phyloP scores from a whole-genome alignment of 2,888 invertebrate species.

The Cetonia aurata region DNA sequence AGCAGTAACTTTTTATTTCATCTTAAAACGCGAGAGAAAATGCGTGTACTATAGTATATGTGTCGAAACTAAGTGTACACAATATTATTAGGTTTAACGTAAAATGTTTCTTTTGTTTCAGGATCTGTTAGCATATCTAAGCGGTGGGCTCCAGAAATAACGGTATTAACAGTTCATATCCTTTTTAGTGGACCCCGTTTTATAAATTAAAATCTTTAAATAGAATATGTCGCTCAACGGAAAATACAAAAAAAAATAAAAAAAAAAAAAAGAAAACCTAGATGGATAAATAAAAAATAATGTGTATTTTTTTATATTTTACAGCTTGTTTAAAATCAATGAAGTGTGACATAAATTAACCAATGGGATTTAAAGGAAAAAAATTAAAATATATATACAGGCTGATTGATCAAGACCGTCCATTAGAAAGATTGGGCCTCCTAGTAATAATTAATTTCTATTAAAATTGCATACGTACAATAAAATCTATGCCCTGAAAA shows the following conservation, averaged over 20 bases:
- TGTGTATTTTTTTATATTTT: constrained; percentile 44
- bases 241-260: constrained; percentile 7
- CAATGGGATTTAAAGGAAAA: background rate
- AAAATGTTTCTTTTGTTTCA: constrained; percentile 59
- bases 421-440: too few relatives aligned
- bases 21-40: too few relatives aligned
- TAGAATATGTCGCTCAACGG: constrained; percentile 39
- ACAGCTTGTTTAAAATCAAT: constrained; percentile 35
- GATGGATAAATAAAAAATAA: constrained; percentile 16
- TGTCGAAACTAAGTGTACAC: too few relatives aligned
- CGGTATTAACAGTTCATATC: constrained; percentile 64
- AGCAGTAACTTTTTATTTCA: too few relatives aligned
- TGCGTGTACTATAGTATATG: too few relatives aligned
- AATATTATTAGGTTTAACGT: constrained; percentile 45
- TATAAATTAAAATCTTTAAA: constrained; percentile 57
- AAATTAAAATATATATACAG: too few relatives aligned
- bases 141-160: constrained; percentile 63
- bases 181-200: constrained; percentile 61
- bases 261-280: constrained; percentile 17
- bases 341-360: background rate
- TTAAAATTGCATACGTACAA: too few relatives aligned
- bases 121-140: constrained; percentile 64
- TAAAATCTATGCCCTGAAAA: too few relatives aligned
- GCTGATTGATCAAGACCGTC: too few relatives aligned
- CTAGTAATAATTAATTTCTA: too few relatives aligned